Conservation (phyloP, 2,888 invertebrate genomes). For the Neoascia interrupta region DNA sequence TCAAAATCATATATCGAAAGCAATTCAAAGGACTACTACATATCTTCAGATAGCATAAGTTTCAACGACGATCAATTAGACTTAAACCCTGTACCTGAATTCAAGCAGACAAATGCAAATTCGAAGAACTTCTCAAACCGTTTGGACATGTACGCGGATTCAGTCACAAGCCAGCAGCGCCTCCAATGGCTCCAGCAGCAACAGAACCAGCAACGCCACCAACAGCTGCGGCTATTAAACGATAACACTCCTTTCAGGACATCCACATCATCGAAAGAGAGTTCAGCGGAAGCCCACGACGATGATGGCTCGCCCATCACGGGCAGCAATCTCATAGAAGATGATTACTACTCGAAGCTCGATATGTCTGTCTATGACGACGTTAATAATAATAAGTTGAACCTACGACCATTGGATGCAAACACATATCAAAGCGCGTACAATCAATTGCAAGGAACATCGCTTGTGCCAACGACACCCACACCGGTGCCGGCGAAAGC, state of each 20-base stretch:
- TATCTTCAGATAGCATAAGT: conserved; percentile 78
- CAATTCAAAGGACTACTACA: conserved; percentile 78
- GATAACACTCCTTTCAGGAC: too few relatives aligned
- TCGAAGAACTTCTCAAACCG: conserved; percentile 51
- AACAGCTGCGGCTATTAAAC: conserved; percentile 29
- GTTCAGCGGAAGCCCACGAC: conserved; percentile 8
- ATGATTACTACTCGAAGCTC: conserved; percentile 76
- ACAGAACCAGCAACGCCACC: conserved; percentile 23
- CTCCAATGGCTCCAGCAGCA: conserved; percentile 44
- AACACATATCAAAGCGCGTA: conserved; percentile 75
- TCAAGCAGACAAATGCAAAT: conserved; percentile 59
- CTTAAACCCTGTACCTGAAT: conserved; percentile 72
- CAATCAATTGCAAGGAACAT: conserved; percentile 49
- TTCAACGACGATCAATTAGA: conserved; percentile 73
- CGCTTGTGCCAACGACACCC: conserved; percentile 39
- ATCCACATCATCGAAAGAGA: conserved; percentile 13
- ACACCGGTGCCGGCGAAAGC: conserved; percentile 21
- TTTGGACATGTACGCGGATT: conserved; percentile 40
- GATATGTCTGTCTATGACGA: conserved; percentile 79
- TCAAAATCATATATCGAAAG: conserved; percentile 69
- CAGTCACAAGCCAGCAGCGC: conserved; percentile 37
- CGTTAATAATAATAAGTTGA: conserved; percentile 79
- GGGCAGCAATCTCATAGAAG: conserved; percentile 66
- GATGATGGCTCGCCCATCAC: conserved; percentile 57
- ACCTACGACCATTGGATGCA: conserved; percentile 75